phyloP scores from a whole-genome alignment of 2,888 invertebrate species.

The Gibbula magus region DNA sequence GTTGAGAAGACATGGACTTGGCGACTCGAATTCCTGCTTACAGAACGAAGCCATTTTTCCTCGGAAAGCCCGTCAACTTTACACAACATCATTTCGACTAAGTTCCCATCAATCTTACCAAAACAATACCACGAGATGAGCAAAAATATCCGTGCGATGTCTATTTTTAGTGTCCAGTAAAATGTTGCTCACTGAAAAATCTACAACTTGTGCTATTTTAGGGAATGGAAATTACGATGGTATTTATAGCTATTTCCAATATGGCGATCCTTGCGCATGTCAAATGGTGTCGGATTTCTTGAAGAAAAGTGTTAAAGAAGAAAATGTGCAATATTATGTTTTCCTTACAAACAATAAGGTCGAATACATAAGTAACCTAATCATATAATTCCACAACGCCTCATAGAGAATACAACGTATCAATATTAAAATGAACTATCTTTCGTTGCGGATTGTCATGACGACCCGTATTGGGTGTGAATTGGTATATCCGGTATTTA shows the following conservation, averaged over 20 bases:
- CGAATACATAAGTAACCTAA: background rate
- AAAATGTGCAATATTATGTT: background rate
- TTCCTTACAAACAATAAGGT: background rate
- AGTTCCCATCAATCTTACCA: slow-evolving; percentile 49
- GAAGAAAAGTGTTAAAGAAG: background rate
- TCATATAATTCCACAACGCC: no score
- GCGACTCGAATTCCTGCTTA: background rate
- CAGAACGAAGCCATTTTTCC: slow-evolving; percentile 29
- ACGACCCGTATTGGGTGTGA: background rate
- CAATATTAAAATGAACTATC: background rate
- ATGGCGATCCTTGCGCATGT: slow-evolving; percentile 47
- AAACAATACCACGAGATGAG: slow-evolving; percentile 54
- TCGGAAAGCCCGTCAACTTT: slow-evolving; percentile 8
- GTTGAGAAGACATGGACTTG: background rate
- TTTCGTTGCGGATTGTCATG: slow-evolving; percentile 12
- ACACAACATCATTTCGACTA: slow-evolving; percentile 13
- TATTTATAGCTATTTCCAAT: slow-evolving; percentile 58
- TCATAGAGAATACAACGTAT: no score
- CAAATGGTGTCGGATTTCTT: slow-evolving; percentile 14
- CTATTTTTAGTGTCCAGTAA: slow-evolving; percentile 74
- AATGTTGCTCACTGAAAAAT: slow-evolving; percentile 59
- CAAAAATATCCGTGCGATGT: slow-evolving; percentile 64
- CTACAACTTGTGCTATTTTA: slow-evolving; percentile 66
- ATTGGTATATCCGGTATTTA: background rate
- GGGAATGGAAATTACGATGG: slow-evolving; percentile 64